A percentile compares a stretch with the other conserved stretches of the same genome.
Evolutionary conservation across 2,113 vertebrate genomes (phyloP).

Genomic region (Tichodroma muraria): DNA sequence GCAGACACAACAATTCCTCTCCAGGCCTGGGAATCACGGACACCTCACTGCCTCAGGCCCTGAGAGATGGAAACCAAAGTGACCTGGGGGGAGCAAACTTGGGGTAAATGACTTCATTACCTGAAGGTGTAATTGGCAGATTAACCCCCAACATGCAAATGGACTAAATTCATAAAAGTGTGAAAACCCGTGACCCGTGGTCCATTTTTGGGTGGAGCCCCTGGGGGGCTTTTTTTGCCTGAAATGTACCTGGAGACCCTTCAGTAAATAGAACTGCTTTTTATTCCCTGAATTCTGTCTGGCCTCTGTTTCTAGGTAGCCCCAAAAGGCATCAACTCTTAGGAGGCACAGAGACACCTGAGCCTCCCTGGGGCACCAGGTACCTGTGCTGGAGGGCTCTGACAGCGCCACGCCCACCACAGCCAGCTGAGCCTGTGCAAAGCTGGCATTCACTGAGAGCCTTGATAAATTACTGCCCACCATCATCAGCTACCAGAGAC

Average conservation of each 20-base stretch:
- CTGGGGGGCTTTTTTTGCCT: no score
- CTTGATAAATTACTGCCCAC: not conserved
- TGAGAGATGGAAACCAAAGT: not conserved
- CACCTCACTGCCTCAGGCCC: not conserved
- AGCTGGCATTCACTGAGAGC: not conserved
- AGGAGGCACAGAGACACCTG: not conserved
- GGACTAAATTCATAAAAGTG: not conserved
- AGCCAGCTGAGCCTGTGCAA: not conserved
- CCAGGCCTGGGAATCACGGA: not conserved
- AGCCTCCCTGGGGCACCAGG: not conserved
- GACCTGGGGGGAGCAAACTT: not conserved
- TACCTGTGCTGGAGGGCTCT: fast-evolving
- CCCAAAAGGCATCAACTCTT: not conserved
- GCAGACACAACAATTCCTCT: not conserved
- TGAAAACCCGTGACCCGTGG: fast-evolving
- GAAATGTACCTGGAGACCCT: not conserved
- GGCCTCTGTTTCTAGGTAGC: not conserved
- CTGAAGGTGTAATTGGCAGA: not conserved
- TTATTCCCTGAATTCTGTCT: not conserved
- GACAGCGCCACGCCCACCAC: not conserved
- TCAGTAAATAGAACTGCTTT: not conserved
- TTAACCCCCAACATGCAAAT: not conserved
- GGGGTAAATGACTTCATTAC: not conserved
- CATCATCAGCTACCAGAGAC: not conserved
- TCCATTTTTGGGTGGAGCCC: not conserved